Evolutionary conservation across 2,113 vertebrate species (phyloP), one percentile per base, ranked within the genome.

Genomic region (Takifugu flavidus): DNA sequence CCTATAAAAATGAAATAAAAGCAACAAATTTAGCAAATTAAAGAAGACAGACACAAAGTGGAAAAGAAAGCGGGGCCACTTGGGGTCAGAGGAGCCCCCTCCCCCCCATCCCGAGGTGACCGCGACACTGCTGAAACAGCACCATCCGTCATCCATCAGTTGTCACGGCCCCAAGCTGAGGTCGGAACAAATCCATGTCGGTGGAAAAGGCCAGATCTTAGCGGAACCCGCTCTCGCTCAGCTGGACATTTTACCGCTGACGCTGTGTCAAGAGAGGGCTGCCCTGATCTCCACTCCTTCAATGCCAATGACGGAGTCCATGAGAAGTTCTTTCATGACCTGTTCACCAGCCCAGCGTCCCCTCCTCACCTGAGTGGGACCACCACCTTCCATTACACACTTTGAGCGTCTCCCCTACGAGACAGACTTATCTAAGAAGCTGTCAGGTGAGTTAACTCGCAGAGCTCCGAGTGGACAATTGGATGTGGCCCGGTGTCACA

Each of bases 141-240:
- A 83, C 75, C 84, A 87, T 91, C 89, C 91, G 85, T 91, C 89
- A 87, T 55, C 81, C 82, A 82, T 89, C 89, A 90, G 81, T 74
- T 90, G 90, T 91, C 87, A 90, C 57, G 54, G 73, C 75, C 66
- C 68, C 75, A 69, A 89, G 81, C 84, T 29, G 59, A 82, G 89
- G 88, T 90, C 88, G 85, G 59, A 75, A 68, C 77, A 82, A 87
- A 79, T 86, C 86, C 76, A 65, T 85, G 82, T 89, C 83, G 86
- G 80, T 77, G 78, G 79, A 77, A 85, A 80, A 89, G 87, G 82
- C 85, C 85, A 81, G 68, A 68, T 86, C 82, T 89, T 65, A 82
- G 68, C 78, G 20, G 20, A 20, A 79, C 85, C 84, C 52, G 77
- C 80, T 79, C 85, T 87, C 39, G 26, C 77, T 89, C 84, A 80